Percentiles rank a stretch among this genome's conserved stretches.
These are phyloP conservation scores for Xenopus petersii DNA, from an alignment of 2,797 vertebrate genomes.

Conservation along the genomic window DNA sequence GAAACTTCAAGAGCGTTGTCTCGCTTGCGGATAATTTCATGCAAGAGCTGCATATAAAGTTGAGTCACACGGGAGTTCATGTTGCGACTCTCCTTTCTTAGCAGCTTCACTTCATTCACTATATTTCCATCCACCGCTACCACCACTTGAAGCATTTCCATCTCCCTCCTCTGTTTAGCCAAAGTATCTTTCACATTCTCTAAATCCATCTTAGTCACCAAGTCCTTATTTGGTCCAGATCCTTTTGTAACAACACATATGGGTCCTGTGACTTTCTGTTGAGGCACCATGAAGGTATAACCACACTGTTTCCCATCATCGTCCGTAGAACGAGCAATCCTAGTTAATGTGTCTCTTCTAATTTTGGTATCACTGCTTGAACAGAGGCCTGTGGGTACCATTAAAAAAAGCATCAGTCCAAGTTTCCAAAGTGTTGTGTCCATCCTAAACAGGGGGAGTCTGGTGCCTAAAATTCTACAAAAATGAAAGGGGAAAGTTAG, in stretches of 20 bases:
- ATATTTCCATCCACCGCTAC: slow-evolving; percentile 95
- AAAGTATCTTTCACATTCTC: slow-evolving; percentile 90
- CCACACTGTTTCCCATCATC: slow-evolving; percentile 82
- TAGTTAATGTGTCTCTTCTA: slow-evolving; percentile 57
- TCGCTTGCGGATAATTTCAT: slow-evolving; percentile 96
- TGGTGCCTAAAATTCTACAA: slow-evolving; percentile 38
- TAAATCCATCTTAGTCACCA: slow-evolving; percentile 93
- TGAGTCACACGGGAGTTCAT: slow-evolving; percentile 98
- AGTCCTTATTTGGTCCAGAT: slow-evolving; percentile 78
- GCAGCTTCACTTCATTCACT: slow-evolving; percentile 94
- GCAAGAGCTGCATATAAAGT: slow-evolving; percentile 96
- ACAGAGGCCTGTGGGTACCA: slow-evolving; percentile 60
- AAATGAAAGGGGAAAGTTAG: not conserved
- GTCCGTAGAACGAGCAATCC: slow-evolving; percentile 67
- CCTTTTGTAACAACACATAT: slow-evolving; percentile 88
- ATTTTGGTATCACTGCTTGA: slow-evolving; percentile 45
- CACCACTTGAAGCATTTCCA: slow-evolving; percentile 89
- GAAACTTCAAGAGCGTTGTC: slow-evolving; percentile 95
- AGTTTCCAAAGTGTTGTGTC: slow-evolving; percentile 66
- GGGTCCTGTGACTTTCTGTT: slow-evolving; percentile 94
- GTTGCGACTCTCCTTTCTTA: slow-evolving; percentile 96
- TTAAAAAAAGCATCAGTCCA: slow-evolving; percentile 74
- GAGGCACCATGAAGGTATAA: slow-evolving; percentile 93
- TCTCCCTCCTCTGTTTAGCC: slow-evolving; percentile 88
- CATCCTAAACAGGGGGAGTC: slow-evolving; percentile 19